These are phyloP conservation scores for Siderastrea radians DNA, from an alignment of 92 coral and sea anemone species.

Conservation along the genomic window DNA sequence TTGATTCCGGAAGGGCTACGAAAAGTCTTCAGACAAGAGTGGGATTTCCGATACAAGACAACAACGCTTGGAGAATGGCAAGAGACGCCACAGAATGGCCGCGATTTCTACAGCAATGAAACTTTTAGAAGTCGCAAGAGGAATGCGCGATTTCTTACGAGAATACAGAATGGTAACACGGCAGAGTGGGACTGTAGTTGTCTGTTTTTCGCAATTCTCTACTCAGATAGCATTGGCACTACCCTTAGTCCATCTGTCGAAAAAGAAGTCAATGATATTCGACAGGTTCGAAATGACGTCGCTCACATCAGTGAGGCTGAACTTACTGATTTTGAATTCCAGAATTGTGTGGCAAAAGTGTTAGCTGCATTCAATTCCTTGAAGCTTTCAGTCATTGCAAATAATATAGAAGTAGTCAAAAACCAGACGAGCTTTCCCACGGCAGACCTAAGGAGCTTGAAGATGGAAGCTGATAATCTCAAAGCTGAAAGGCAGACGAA, in stretches of 20 bases:
- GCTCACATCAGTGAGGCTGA: not conserved
- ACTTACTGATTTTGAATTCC: slow-evolving; percentile 12
- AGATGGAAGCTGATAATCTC: not conserved
- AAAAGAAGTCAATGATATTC: slow-evolving; percentile 5
- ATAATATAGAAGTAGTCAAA: not conserved
- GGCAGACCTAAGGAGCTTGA: not conserved
- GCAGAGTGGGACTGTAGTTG: slow-evolving; percentile 4
- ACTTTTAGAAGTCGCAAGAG: not conserved
- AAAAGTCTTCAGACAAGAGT: too few relatives aligned
- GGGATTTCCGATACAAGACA: too few relatives aligned
- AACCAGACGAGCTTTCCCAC: slow-evolving; percentile 8
- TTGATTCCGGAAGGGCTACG: too few relatives aligned
- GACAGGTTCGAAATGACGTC: not conserved
- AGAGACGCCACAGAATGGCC: not conserved
- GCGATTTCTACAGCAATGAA: not conserved
- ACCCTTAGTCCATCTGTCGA: not conserved
- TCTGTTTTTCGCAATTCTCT: slow-evolving; percentile 9
- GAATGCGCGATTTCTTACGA: not conserved
- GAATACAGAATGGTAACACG: not conserved
- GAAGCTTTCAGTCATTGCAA: not conserved
- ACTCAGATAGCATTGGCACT: slow-evolving; percentile 7
- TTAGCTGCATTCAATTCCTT: not conserved
- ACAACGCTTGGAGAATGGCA: not conserved
- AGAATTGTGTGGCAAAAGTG: not conserved
- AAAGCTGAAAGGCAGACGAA: not conserved